Evolutionary conservation across 2,797 vertebrate species (phyloP).

Genomic region (Neosilurus hyrtlii): DNA sequence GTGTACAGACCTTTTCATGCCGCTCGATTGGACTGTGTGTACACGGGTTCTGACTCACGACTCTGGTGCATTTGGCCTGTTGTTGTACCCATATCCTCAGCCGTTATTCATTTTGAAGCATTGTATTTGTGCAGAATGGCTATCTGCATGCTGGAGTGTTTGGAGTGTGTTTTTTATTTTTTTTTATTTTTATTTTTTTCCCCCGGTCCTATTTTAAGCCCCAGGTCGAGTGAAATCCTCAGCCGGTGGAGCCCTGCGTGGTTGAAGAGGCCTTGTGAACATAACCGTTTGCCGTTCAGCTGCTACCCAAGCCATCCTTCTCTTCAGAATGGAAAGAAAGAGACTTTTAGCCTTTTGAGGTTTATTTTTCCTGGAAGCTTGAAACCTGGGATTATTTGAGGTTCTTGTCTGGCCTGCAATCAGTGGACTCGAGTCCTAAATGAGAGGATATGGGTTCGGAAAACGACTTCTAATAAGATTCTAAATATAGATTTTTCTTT

Average conservation of each 20-base stretch:
- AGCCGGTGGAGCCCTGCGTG: neutral
- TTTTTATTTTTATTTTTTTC: too few relatives aligned
- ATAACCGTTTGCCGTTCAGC: neutral
- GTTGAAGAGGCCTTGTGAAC: neutral
- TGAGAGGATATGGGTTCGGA: constrained; percentile 14
- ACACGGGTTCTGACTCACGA: neutral
- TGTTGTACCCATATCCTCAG: too few relatives aligned
- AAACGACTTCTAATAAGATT: constrained; percentile 30
- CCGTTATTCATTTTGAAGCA: neutral
- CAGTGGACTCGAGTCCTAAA: constrained; percentile 3
- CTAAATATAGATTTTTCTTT: constrained; percentile 15
- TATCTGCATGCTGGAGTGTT: neutral
- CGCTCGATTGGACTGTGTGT: neutral
- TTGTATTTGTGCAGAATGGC: too few relatives aligned
- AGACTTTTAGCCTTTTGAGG: neutral
- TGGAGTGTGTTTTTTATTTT: neutral
- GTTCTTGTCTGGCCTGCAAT: constrained; percentile 35
- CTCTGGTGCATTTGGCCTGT: neutral
- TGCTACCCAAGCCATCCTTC: neutral
- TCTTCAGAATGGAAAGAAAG: neutral
- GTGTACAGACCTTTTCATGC: neutral
- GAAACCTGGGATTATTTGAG: constrained; percentile 30
- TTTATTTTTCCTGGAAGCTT: constrained; percentile 27
- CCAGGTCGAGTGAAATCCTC: neutral
- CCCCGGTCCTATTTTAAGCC: constrained; percentile 1